Evolutionary conservation across 2,888 invertebrate species (phyloP), one percentile per base, ranked within the genome.

Genomic region (Conomelus anceps): DNA sequence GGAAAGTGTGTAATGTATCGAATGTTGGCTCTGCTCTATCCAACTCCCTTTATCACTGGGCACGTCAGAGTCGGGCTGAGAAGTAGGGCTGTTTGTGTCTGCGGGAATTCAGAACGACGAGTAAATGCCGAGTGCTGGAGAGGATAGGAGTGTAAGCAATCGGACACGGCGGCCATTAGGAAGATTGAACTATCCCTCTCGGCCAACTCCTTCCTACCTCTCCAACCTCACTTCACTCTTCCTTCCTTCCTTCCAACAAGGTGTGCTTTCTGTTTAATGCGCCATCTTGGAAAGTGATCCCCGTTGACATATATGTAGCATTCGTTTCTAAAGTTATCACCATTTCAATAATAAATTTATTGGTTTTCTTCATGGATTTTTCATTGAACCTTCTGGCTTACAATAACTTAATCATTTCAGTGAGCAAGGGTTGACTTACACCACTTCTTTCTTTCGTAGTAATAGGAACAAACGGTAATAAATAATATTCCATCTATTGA

Each of bases 91-190:
- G 63, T 63, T 63, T 63, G 63, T 63, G 63, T 63, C 63, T 63
- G 63, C 63, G 63, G 63, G 63, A 63, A 63, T 63, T 63, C 63
- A 63, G 41, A 41, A 17, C 41, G n/a, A n/a, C n/a, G 41, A 41
- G 63, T 34, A 34, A 34, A 34, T 63, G 63, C 63, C 63, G 7
- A 34, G 34, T 34, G 34, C 34, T 34, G 34, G 9, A 17, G 34
- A 4, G 34, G 34, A 34, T 34, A 34, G 86, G 22, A 24, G 86
- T 26, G 86, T n/a, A 86, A 86, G 86, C 86, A 86, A 86, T 86
- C 29, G 86, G 86, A 86, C 86, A 86, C 26, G 22, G 26, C 22
- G 86, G 86, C 86, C 86, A 86, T 86, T 86, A 86, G 86, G 26
- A 86, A 86, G 86, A 86, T 86, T 86, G 86, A 29, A 29, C 86